phyloP scores from a whole-genome alignment of 2,888 invertebrate genomes.

The Eutolmus rufibarbis region DNA sequence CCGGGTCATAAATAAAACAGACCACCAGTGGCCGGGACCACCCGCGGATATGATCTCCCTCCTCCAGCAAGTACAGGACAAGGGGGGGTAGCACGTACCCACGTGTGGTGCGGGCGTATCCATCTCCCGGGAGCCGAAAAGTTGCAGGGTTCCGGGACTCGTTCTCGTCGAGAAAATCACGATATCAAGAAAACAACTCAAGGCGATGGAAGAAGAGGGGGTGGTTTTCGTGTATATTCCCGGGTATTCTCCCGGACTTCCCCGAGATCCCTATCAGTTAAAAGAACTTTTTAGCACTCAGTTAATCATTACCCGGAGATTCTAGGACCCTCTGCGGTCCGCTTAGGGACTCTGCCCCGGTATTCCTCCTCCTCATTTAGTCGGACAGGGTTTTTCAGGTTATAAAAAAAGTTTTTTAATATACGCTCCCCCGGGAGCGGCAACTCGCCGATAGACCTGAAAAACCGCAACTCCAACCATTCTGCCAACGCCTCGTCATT shows the following conservation, averaged over 20 bases:
- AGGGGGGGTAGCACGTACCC: neutral
- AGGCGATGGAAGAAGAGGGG: neutral
- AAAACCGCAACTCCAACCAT: neutral
- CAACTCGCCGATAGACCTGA: neutral
- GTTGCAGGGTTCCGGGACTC: neutral
- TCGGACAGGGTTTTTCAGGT: neutral
- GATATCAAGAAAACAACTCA: slow-evolving; percentile 28
- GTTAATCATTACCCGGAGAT: slow-evolving; percentile 43
- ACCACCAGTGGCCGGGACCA: neutral
- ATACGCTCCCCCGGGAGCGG: neutral
- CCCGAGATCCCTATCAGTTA: slow-evolving; percentile 39
- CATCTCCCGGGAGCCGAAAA: neutral
- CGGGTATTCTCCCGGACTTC: neutral
- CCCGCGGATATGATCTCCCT: slow-evolving; percentile 18
- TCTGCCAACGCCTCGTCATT: slow-evolving; percentile 35
- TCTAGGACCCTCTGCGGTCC: neutral
- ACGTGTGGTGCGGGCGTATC: neutral
- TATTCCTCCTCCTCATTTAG: neutral
- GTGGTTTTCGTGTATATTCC: neutral
- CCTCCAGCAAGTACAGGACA: slow-evolving; percentile 1
- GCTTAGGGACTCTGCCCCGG: neutral
- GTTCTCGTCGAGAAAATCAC: slow-evolving; percentile 24
- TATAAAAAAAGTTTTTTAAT: slow-evolving; percentile 43
- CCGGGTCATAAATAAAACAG: slow-evolving; percentile 39
- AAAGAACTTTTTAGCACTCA: slow-evolving; percentile 44